phyloP scores from a whole-genome alignment of 2,113 vertebrate genomes.

The Podarcis cretensis region DNA sequence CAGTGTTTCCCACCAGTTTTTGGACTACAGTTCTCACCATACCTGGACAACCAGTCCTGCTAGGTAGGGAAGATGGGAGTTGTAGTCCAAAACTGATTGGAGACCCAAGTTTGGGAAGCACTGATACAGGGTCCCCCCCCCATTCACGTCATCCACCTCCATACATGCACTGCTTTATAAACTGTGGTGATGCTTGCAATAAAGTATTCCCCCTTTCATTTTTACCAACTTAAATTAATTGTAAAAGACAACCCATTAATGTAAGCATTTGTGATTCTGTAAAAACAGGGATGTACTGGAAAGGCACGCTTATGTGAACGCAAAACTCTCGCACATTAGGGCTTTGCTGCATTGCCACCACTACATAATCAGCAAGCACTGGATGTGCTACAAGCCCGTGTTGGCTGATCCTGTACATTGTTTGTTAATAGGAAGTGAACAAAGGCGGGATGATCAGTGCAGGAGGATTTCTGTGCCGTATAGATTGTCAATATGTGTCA shows the following conservation, averaged over 20 bases:
- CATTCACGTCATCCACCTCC: not conserved
- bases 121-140: no score
- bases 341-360: not conserved
- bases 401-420: slow-evolving; percentile 10
- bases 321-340: not conserved
- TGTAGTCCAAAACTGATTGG: no score
- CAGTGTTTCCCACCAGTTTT: not conserved
- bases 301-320: not conserved
- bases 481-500: not conserved
- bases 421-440: slow-evolving; percentile 17
- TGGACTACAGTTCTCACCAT: no score
- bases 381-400: not conserved
- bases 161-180: not conserved
- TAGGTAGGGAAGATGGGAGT: no score
- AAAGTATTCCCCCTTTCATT: not conserved
- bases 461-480: not conserved
- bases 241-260: not conserved
- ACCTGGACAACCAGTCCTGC: no score
- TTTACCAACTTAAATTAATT: not conserved
- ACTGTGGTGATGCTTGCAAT: not conserved
- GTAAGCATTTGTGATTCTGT: not conserved
- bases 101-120: no score
- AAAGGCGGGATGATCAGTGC: not conserved
- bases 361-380: no score
- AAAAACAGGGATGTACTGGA: not conserved